Evolutionary conservation across 1,140 invertebrate genomes (phyloP).

Genomic region (Bombus waltoni): DNA sequence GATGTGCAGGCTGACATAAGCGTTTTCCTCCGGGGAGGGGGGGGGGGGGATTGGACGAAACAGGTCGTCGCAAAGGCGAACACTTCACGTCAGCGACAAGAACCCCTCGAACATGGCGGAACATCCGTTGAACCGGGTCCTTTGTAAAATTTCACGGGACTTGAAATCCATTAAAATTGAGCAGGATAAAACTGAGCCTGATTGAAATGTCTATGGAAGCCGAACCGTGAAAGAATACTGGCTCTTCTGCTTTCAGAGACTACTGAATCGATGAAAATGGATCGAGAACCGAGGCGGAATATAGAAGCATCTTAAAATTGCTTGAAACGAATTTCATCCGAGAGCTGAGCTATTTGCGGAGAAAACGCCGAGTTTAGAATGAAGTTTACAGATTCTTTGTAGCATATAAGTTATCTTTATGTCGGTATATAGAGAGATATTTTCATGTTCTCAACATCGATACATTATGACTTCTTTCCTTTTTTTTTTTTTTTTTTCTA

Average conservation of each 20-base stretch:
- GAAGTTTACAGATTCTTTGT: background rate
- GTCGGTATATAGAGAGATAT: no score
- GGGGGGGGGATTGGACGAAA: background rate
- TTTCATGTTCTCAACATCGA: no score
- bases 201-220: background rate
- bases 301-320: background rate
- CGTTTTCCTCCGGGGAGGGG: no score
- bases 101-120: background rate
- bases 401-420: no score
- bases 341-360: background rate
- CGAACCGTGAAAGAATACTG: background rate
- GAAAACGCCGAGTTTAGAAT: background rate
- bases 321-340: background rate
- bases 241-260: background rate
- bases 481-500: no score
- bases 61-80: no score
- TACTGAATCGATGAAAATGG: background rate
- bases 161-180: slow-evolving; percentile 23
- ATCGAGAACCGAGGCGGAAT: background rate
- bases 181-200: background rate
- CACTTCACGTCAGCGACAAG: background rate
- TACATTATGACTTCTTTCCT: no score
- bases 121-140: background rate
- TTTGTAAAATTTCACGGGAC: slow-evolving; percentile 6
- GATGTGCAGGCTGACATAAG: background rate